Percentiles rank a stretch among this genome's conserved stretches.
Conservation (phyloP, 1,140 invertebrate species). For the Brachionus sp. region DNA sequence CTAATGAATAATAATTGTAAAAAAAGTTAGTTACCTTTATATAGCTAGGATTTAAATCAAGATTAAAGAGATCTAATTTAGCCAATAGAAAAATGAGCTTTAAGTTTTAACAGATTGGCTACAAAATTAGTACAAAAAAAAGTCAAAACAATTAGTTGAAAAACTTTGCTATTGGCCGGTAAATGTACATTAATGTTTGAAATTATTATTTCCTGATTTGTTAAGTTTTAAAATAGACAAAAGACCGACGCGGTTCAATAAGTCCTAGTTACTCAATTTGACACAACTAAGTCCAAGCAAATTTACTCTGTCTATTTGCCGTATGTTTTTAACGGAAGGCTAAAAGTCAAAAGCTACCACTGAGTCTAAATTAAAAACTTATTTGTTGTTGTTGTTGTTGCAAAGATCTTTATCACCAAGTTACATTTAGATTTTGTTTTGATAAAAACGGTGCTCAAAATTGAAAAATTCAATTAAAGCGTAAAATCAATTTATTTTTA, state of each 20-base stretch:
- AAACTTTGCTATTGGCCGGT: slow-evolving; percentile 11
- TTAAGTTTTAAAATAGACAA: neutral
- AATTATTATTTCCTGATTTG: slow-evolving; percentile 37
- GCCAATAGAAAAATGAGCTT: slow-evolving; percentile 1
- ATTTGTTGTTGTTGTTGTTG: neutral
- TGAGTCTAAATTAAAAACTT: neutral
- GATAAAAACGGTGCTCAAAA: slow-evolving; percentile 5
- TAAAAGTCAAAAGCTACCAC: neutral
- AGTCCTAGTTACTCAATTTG: slow-evolving; percentile 11
- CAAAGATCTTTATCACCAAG: neutral
- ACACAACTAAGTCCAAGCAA: neutral
- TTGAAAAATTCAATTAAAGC: slow-evolving; percentile 16
- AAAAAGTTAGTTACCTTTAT: slow-evolving; percentile 28
- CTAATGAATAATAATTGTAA: neutral
- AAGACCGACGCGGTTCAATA: neutral
- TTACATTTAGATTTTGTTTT: neutral
- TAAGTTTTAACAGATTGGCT: slow-evolving; percentile 37
- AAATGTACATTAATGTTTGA: neutral
- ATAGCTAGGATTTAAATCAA: neutral
- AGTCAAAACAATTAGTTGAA: neutral
- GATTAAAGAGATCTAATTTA: neutral
- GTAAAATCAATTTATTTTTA: slow-evolving; percentile 27
- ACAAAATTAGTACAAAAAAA: slow-evolving; percentile 26
- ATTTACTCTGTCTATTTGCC: neutral
- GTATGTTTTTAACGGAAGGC: neutral